A percentile compares a stretch with the other conserved stretches of the same genome.
phyloP scores from a whole-genome alignment of 2,113 vertebrate genomes.

The Cettia cetti region DNA sequence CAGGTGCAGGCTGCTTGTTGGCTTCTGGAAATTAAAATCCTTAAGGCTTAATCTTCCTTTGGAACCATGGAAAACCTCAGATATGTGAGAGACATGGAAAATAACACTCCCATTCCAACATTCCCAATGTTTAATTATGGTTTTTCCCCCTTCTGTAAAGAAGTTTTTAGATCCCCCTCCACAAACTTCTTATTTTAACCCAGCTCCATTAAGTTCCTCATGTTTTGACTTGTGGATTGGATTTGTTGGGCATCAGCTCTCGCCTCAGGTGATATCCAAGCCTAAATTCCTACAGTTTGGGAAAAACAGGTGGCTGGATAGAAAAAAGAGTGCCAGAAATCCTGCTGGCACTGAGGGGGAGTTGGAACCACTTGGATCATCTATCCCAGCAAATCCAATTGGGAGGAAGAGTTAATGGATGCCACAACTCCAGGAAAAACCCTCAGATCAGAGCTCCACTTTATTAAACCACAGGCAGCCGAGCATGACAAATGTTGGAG shows the following conservation, averaged over 20 bases:
- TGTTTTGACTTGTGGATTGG: background rate
- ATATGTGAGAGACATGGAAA: background rate
- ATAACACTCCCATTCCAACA: background rate
- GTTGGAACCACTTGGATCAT: background rate
- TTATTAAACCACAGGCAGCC: background rate
- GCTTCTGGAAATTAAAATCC: background rate
- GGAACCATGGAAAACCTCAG: background rate
- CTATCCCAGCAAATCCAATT: background rate
- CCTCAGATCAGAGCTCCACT: background rate
- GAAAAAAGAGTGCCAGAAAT: background rate
- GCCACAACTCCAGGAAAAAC: background rate
- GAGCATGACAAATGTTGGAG: background rate
- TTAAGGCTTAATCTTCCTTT: background rate
- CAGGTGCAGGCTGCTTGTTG: accelerated
- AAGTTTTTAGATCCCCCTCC: background rate
- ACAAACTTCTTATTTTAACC: background rate
- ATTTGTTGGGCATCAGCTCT: background rate
- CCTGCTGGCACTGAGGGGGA: background rate
- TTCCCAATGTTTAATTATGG: background rate
- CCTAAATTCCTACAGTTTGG: background rate
- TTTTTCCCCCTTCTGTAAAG: accelerated
- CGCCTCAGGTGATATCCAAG: background rate
- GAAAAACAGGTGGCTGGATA: background rate
- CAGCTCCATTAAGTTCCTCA: background rate
- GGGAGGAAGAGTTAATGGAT: background rate